Evolutionary conservation across 1,140 invertebrate genomes (phyloP).

Genomic region (Pissodes strobi): DNA sequence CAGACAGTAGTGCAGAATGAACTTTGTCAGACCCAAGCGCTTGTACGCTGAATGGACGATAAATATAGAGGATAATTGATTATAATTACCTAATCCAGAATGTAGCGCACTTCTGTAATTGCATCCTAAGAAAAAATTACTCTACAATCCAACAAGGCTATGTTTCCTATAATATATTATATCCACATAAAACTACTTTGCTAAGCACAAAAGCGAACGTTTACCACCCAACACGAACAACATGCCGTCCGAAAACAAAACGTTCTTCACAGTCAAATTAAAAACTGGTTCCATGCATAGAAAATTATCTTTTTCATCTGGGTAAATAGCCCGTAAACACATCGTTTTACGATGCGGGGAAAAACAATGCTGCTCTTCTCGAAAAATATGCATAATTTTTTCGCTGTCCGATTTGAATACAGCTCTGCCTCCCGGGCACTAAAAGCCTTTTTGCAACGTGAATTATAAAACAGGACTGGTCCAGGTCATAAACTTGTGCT

Average conservation of each 20-base stretch:
- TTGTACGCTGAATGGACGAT: too few species aligned
- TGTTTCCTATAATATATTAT: too few species aligned
- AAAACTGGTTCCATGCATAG: slow-evolving; percentile 24
- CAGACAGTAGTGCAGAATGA: too few species aligned
- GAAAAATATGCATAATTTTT: slow-evolving; percentile 24
- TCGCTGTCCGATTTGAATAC: slow-evolving; percentile 11
- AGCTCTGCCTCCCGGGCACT: slow-evolving; percentile 14
- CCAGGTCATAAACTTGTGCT: slow-evolving; percentile 4
- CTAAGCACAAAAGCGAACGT: too few species aligned
- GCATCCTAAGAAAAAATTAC: too few species aligned
- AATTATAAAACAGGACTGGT: slow-evolving; percentile 24
- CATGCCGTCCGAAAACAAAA: slow-evolving; percentile 12
- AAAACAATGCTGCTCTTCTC: slow-evolving; percentile 19
- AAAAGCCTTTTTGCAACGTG: slow-evolving; percentile 19
- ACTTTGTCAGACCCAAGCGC: too few species aligned
- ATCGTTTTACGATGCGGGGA: slow-evolving; percentile 16
- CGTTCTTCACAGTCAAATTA: slow-evolving; percentile 10
- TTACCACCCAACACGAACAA: too few species aligned
- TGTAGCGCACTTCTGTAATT: too few species aligned
- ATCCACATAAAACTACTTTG: too few species aligned
- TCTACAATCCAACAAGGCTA: too few species aligned
- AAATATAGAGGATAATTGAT: too few species aligned
- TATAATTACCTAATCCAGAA: too few species aligned
- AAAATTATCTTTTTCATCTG: slow-evolving; percentile 25
- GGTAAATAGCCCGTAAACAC: slow-evolving; percentile 29